These are phyloP conservation scores for Yponomeuta sedellus DNA, from an alignment of 2,888 invertebrate genomes.

Conservation along the genomic window DNA sequence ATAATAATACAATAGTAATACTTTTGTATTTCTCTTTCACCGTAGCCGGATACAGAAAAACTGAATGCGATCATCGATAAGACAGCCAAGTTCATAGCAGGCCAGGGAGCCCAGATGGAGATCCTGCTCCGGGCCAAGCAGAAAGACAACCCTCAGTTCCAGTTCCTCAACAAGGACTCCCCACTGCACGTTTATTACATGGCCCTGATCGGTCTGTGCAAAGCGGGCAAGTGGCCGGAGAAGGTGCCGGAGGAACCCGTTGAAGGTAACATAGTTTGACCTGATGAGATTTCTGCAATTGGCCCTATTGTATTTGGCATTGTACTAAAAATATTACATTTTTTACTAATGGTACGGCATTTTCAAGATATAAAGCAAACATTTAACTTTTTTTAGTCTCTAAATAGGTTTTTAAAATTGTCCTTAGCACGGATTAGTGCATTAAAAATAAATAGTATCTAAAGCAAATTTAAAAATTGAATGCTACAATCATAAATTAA, in stretches of 20 bases:
- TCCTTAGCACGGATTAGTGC: no score
- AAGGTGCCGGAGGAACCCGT: constrained; percentile 27
- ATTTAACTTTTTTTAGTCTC: no score
- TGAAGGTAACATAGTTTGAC: constrained; percentile 4
- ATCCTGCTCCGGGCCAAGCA: constrained; percentile 98
- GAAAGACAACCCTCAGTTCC: constrained; percentile 93
- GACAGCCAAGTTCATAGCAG: constrained; percentile 91
- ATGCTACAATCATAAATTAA: no score
- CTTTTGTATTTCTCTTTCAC: neutral
- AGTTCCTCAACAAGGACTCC: constrained; percentile 92
- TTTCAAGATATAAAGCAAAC: no score
- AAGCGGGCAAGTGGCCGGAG: constrained; percentile 60
- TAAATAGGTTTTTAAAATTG: no score
- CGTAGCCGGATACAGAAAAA: constrained; percentile 90
- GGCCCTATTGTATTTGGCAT: no score
- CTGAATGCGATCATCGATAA: constrained; percentile 96
- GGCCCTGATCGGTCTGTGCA: constrained; percentile 73
- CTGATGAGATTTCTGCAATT: no score
- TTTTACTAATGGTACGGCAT: no score
- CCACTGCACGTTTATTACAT: constrained; percentile 92
- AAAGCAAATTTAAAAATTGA: no score
- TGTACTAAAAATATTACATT: no score
- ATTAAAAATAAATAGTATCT: no score
- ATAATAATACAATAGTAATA: neutral
- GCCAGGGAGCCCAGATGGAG: constrained; percentile 98